phyloP scores from a whole-genome alignment of 2,797 vertebrate species.

The Mareca penelope region DNA sequence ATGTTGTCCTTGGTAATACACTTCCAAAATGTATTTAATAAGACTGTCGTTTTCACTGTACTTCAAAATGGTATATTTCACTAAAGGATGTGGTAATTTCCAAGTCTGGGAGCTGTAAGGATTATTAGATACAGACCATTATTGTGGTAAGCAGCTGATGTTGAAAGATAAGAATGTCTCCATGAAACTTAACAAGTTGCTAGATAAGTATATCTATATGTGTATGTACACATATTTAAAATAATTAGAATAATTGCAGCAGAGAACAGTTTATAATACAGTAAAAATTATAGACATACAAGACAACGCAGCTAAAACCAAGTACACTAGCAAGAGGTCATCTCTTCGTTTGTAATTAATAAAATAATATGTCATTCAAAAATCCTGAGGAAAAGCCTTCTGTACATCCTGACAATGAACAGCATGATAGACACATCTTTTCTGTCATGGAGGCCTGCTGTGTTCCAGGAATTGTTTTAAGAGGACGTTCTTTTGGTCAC shows the following conservation, averaged over 20 bases:
- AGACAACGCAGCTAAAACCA: not conserved
- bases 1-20: slow-evolving; percentile 87
- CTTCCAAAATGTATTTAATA: not conserved
- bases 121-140: not conserved
- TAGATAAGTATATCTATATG: not conserved
- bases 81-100: not conserved
- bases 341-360: not conserved
- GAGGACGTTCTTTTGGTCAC: not conserved
- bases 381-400: not conserved
- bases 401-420: not conserved
- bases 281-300: not conserved
- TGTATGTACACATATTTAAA: not conserved
- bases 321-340: not conserved
- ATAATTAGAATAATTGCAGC: not conserved
- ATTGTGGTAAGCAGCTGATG: not conserved
- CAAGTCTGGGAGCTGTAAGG: not conserved
- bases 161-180: not conserved
- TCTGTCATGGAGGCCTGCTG: not conserved
- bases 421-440: not conserved
- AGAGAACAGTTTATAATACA: not conserved
- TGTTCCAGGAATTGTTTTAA: not conserved
- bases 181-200: not conserved
- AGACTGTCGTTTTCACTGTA: not conserved
- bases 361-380: not conserved
- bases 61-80: not conserved